A percentile compares a stretch with the other conserved stretches of the same genome.
Conservation (phyloP, 2,888 invertebrate species). For the Agrilus mali region DNA sequence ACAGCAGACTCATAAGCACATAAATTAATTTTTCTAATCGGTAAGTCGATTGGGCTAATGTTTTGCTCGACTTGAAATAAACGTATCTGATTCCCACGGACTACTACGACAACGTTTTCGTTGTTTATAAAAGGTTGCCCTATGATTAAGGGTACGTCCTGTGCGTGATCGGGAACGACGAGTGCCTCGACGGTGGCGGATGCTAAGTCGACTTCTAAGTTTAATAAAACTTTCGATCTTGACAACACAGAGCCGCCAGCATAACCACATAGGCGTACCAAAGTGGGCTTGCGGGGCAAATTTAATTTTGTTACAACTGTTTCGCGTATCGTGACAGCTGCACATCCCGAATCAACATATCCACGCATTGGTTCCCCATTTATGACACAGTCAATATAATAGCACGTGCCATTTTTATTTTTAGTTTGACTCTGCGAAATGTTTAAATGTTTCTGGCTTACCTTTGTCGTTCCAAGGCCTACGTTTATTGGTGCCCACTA, state of each 20-base stretch:
- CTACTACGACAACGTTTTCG: neutral
- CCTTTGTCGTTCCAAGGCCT: no score
- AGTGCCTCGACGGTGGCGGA: constrained; percentile 3
- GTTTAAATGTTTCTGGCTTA: no score
- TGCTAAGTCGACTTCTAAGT: constrained; percentile 3
- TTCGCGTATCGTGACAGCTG: constrained; percentile 4
- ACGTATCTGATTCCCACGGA: neutral
- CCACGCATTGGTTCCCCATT: neutral
- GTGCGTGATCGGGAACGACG: constrained; percentile 2
- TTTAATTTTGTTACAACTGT: no score
- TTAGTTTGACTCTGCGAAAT: no score
- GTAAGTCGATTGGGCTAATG: neutral
- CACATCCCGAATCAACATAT: constrained; percentile 7
- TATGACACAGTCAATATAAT: constrained; percentile 3
- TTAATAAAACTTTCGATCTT: constrained; percentile 1
- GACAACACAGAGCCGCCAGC: neutral
- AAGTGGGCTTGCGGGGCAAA: no score
- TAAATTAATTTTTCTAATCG: constrained; percentile 3
- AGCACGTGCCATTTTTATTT: neutral
- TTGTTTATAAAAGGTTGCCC: constrained; percentile 7
- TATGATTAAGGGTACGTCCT: constrained; percentile 6
- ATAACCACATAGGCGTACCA: no score
- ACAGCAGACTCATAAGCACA: constrained; percentile 2
- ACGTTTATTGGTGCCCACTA: no score
- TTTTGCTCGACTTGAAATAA: neutral